Conservation (phyloP, 2,888 invertebrate species). For the Sesia bembeciformis region DNA sequence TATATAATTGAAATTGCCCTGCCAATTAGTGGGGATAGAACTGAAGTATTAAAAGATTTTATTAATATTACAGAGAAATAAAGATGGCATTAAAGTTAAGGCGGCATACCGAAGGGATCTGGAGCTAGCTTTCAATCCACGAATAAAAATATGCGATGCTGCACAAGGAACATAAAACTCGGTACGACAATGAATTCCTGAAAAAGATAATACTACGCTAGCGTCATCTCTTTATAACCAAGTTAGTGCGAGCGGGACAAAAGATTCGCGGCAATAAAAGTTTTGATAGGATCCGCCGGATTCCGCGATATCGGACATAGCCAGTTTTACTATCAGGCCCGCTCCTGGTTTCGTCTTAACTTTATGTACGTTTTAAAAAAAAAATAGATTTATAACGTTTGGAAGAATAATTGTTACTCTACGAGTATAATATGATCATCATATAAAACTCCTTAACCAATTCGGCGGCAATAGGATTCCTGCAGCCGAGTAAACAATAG, state of each 20-base stretch:
- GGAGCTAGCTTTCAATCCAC: slow-evolving; percentile 16
- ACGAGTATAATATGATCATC: no score
- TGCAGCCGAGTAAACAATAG: no score
- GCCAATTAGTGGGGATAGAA: no score
- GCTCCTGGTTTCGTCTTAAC: slow-evolving; percentile 45
- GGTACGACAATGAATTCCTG: slow-evolving; percentile 70
- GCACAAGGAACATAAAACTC: slow-evolving; percentile 59
- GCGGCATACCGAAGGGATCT: background rate
- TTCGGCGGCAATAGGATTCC: no score
- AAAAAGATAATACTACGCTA: slow-evolving; percentile 59
- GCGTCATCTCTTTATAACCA: slow-evolving; percentile 53
- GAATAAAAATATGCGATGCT: slow-evolving; percentile 69
- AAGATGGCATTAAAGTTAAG: background rate
- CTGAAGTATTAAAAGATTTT: no score
- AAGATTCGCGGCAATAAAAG: slow-evolving; percentile 58
- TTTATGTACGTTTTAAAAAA: slow-evolving; percentile 57
- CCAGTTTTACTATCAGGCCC: slow-evolving; percentile 48
- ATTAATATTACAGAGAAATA: no score
- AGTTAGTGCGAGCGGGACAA: slow-evolving; percentile 52
- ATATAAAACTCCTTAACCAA: no score
- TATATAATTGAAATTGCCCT: no score
- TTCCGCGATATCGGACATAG: slow-evolving; percentile 63
- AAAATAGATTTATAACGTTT: no score
- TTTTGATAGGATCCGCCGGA: slow-evolving; percentile 67
- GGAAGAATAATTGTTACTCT: no score